Evolutionary conservation across 2,797 vertebrate species (phyloP), one percentile per base, ranked within the genome.

Genomic region (Vireo griseus): DNA sequence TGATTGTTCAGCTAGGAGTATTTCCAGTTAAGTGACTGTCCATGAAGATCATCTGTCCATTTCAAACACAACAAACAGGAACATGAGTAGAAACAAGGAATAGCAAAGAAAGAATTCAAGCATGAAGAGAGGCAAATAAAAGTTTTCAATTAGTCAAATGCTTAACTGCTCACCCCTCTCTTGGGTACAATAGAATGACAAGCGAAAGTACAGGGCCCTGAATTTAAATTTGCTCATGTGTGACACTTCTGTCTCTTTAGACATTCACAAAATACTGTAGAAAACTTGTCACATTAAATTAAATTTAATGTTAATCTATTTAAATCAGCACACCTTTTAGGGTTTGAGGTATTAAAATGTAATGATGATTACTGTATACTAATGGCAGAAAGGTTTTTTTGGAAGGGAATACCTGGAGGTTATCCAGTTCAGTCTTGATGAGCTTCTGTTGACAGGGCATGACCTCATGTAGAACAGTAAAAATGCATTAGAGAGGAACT

Each of bases 71-170:
- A 5, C 54, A 67, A 82, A 18, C 9, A 14, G 50, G 8, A 84
- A 16, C n/a, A 68, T 0, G 12, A 86, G 9, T 37, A 54, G 57
- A 74, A 82, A 92, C 13, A 40, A 77, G n/a, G 28, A 77, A 74
- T 3, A 86, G 21, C 42, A 84, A 88, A 74, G 65, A 81, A 91
- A n/a, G 58, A 92, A 89, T 39, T 71, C 67, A 91, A 91, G 79
- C 75, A 45, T 86, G 51, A 91, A 88, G 19, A 82, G 25, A 84
- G 4, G n/a, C 22, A 93, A 89, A 88, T 55, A 92, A 80, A 78
- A 77, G 17, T 87, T 93, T 95, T 82, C 77, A 89, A 83, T 96
- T 84, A 92, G 77, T 91, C 61, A 89, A 45, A 85, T 79, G 47
- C 35, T 87, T 93, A 89, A 81, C 72, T 86, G 54, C 24, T 89